These are phyloP conservation scores for Potamarius usumacintae DNA, from an alignment of 2,113 vertebrate genomes.

Conservation along the genomic window DNA sequence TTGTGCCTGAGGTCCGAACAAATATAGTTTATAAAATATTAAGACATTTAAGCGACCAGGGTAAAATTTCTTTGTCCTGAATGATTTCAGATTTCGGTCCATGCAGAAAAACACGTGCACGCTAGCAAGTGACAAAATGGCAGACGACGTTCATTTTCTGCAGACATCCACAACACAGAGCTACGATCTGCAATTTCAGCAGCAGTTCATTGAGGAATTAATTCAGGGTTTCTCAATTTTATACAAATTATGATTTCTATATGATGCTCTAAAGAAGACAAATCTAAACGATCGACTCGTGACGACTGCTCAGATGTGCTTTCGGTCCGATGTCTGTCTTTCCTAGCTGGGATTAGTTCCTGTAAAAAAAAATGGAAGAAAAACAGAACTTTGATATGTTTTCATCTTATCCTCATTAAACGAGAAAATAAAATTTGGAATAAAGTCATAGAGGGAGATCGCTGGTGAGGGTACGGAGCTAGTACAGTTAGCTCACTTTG, in stretches of 20 bases:
- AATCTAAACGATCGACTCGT: background rate
- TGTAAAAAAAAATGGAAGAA: background rate
- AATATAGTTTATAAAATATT: background rate
- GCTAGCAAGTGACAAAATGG: too few species aligned
- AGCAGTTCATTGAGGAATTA: background rate
- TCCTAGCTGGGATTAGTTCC: too few species aligned
- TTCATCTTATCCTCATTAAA: background rate
- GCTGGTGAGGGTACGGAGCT: background rate
- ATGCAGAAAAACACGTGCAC: background rate
- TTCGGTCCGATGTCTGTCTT: background rate
- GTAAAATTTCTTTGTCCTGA: background rate
- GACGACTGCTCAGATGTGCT: background rate
- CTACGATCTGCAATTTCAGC: background rate
- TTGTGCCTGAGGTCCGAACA: background rate
- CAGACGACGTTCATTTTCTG: background rate
- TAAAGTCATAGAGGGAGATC: background rate
- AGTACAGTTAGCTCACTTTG: background rate
- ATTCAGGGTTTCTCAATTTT: background rate
- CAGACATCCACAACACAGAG: background rate
- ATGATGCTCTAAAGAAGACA: background rate
- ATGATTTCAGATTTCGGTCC: background rate
- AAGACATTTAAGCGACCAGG: background rate
- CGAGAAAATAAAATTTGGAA: background rate
- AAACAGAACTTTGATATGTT: background rate
- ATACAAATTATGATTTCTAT: background rate